Evolutionary conservation across 1,140 invertebrate genomes (phyloP).

Genomic region (Antheraea mylitta): DNA sequence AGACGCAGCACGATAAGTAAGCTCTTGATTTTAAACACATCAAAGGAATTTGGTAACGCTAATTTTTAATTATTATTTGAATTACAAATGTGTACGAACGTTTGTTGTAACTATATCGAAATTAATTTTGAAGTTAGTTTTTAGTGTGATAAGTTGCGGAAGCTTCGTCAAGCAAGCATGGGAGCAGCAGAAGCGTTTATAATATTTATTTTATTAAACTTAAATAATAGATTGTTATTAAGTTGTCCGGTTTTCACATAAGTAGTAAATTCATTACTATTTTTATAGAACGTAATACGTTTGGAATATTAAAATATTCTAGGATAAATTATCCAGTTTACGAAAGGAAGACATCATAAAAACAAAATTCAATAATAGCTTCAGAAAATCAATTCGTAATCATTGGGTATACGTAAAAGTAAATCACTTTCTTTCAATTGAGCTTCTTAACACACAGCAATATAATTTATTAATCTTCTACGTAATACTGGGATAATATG

Average conservation of each 20-base stretch:
- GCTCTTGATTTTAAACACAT: no score
- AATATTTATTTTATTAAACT: no score
- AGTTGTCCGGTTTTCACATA: neutral
- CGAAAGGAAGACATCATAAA: neutral
- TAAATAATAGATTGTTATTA: neutral
- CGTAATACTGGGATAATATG: constrained; percentile 48
- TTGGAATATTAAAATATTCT: neutral
- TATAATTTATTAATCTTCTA: constrained; percentile 20
- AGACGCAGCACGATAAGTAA: no score
- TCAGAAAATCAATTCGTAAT: neutral
- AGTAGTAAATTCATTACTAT: constrained; percentile 2
- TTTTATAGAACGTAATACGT: neutral
- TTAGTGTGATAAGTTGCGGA: no score
- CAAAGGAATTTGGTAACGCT: no score
- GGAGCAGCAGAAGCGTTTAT: no score
- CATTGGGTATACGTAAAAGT: neutral
- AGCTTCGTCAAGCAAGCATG: no score
- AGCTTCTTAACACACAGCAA: neutral
- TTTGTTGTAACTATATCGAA: no score
- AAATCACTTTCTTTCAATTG: neutral
- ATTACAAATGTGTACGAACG: no score
- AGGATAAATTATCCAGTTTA: neutral
- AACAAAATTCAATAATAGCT: neutral
- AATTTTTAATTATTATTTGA: no score
- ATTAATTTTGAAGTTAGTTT: no score